Conservation (phyloP, 2,797 vertebrate species). For the Sciaenops ocellatus region DNA sequence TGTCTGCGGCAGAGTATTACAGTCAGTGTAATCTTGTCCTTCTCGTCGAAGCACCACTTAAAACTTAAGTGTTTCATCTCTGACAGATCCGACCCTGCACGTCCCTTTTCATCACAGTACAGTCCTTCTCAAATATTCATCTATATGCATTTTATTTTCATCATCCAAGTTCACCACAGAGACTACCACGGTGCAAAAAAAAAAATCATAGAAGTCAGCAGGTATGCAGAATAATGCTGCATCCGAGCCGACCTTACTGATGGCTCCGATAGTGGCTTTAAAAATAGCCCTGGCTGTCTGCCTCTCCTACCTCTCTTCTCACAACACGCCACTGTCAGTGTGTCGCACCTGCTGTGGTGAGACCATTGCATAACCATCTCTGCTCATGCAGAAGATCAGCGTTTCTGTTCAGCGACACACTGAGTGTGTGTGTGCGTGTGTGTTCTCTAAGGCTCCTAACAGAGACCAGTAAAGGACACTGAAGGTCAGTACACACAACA, state of each 20-base stretch:
- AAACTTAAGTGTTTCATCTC: conserved; percentile 40
- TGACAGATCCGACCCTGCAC: conserved; percentile 4
- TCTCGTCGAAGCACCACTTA: conserved; percentile 29
- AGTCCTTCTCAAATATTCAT: conserved; percentile 59
- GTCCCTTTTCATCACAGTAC: conserved; percentile 22
- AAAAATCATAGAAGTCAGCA: conserved; percentile 40
- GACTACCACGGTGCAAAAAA: conserved; percentile 22
- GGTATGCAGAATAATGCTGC: conserved; percentile 41
- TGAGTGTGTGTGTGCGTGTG: conserved; percentile 22
- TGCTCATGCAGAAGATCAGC: conserved; percentile 67
- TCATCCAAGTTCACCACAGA: background rate
- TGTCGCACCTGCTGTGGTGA: conserved; percentile 75
- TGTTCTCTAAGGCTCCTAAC: conserved; percentile 12
- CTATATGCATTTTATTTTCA: conserved; percentile 44
- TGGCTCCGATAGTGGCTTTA: conserved; percentile 67
- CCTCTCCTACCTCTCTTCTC: conserved; percentile 66
- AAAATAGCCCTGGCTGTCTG: conserved; percentile 79
- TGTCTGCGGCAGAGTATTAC: conserved; percentile 30
- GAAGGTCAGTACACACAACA: conserved; percentile 59
- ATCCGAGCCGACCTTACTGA: conserved; percentile 51
- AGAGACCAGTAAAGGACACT: conserved; percentile 54
- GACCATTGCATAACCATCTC: conserved; percentile 65
- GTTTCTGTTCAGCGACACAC: conserved; percentile 46
- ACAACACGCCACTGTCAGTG: conserved; percentile 65
- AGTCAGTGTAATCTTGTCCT: conserved; percentile 17